Conservation (phyloP, 1,140 invertebrate genomes). For the Listronotus bonariensis region DNA sequence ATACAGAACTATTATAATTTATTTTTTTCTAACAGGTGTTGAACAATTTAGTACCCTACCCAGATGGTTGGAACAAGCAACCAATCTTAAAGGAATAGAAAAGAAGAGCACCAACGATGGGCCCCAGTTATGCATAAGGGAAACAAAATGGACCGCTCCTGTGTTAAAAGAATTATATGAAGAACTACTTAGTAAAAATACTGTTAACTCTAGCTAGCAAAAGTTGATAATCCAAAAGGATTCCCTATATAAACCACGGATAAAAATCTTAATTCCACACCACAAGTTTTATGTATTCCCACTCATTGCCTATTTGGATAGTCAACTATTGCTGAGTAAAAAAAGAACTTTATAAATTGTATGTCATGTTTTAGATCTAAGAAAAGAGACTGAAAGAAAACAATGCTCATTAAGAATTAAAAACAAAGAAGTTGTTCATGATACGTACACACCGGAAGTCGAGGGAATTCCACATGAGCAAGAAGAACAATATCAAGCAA, state of each 20-base stretch:
- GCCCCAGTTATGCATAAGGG: constrained; percentile 59
- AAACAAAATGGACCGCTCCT: constrained; percentile 67
- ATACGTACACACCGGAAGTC: constrained; percentile 62
- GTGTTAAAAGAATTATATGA: constrained; percentile 62
- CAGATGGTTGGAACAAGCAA: constrained; percentile 49
- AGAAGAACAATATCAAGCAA: constrained; percentile 63
- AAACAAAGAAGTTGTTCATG: constrained; percentile 13
- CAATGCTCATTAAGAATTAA: constrained; percentile 37
- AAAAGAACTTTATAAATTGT: neutral
- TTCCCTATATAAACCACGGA: too few relatives aligned
- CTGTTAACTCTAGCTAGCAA: too few relatives aligned
- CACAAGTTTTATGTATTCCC: too few relatives aligned
- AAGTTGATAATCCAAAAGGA: too few relatives aligned
- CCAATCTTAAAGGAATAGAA: constrained; percentile 40
- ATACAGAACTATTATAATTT: too few relatives aligned
- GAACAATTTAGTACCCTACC: constrained; percentile 51
- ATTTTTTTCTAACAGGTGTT: constrained; percentile 38
- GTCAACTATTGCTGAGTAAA: too few relatives aligned
- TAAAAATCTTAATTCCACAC: too few relatives aligned
- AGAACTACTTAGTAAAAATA: constrained; percentile 60
- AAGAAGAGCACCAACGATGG: constrained; percentile 11
- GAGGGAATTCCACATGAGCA: constrained; percentile 59
- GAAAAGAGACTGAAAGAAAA: constrained; percentile 30
- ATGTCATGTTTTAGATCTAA: constrained; percentile 22
- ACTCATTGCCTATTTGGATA: too few relatives aligned